Evolutionary conservation across 2,797 vertebrate genomes (phyloP).

Genomic region (Enteromius unitaeniatus): DNA sequence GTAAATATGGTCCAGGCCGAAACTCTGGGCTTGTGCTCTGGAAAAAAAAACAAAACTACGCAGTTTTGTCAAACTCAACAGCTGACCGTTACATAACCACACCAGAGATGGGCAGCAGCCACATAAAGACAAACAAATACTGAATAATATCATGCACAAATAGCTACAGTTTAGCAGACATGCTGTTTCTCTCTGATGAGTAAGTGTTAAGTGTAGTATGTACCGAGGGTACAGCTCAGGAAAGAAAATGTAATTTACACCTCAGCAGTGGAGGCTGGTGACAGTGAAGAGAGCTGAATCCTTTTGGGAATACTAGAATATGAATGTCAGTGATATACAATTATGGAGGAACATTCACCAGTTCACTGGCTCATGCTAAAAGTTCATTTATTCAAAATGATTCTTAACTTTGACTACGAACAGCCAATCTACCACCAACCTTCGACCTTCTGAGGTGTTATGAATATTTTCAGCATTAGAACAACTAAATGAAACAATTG

Average conservation of each 20-base stretch:
- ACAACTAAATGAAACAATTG: not conserved
- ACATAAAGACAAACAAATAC: not conserved
- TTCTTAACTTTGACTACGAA: not conserved
- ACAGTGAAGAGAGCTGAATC: slow-evolving; percentile 12
- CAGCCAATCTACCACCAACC: not conserved
- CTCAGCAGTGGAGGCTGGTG: not conserved
- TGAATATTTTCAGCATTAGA: not conserved
- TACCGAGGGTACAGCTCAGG: not conserved
- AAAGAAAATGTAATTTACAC: slow-evolving; percentile 37
- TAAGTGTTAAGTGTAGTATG: slow-evolving; percentile 4
- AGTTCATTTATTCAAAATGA: not conserved
- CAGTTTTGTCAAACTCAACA: slow-evolving; percentile 17
- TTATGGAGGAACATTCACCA: not conserved
- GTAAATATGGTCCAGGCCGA: slow-evolving; percentile 25
- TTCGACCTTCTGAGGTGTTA: not conserved
- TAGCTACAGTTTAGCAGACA: not conserved
- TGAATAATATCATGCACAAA: slow-evolving; percentile 1
- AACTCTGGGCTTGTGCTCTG: slow-evolving; percentile 29
- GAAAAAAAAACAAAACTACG: not conserved
- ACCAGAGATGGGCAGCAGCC: not conserved
- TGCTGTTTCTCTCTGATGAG: slow-evolving; percentile 2
- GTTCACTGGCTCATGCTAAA: not conserved
- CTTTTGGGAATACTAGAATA: slow-evolving; percentile 34
- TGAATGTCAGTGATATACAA: slow-evolving; percentile 22
- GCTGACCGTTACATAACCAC: slow-evolving; percentile 23